Evolutionary conservation across 2,888 invertebrate species (phyloP).

Genomic region (Heliconius ethilla): DNA sequence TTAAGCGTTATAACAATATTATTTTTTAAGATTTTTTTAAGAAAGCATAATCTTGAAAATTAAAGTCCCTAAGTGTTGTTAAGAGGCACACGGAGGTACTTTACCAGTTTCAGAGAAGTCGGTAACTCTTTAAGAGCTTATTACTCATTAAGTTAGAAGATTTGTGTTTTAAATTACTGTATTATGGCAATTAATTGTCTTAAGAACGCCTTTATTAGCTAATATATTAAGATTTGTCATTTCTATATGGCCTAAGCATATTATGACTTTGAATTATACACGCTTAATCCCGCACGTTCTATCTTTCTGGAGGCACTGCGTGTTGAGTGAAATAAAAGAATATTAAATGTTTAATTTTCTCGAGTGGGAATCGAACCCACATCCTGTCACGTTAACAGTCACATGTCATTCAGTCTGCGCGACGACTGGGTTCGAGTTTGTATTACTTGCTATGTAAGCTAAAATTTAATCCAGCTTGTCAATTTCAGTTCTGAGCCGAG

Average conservation of each 20-base stretch:
- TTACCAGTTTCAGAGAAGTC: slow-evolving; percentile 72
- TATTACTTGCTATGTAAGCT: background rate
- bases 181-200: slow-evolving; percentile 80
- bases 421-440: too few species aligned
- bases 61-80: slow-evolving; percentile 61
- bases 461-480: background rate
- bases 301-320: too few species aligned
- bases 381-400: too few species aligned
- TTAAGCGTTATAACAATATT: background rate
- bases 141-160: slow-evolving; percentile 76
- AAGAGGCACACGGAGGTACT: slow-evolving; percentile 60
- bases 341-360: too few species aligned
- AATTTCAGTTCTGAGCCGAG: slow-evolving; percentile 1
- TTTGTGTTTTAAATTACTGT: slow-evolving; percentile 76
- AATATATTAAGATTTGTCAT: slow-evolving; percentile 53
- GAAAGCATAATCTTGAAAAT: slow-evolving; percentile 59
- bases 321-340: too few species aligned
- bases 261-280: background rate
- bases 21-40: slow-evolving; percentile 37
- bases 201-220: slow-evolving; percentile 72
- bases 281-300: too few species aligned
- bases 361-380: too few species aligned
- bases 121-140: slow-evolving; percentile 77
- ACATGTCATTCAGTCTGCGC: too few species aligned
- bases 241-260: slow-evolving; percentile 26